A percentile compares a stretch with the other conserved stretches of the same genome.
Evolutionary conservation across 2,113 vertebrate genomes (phyloP).

Genomic region (Spea multiplicata): DNA sequence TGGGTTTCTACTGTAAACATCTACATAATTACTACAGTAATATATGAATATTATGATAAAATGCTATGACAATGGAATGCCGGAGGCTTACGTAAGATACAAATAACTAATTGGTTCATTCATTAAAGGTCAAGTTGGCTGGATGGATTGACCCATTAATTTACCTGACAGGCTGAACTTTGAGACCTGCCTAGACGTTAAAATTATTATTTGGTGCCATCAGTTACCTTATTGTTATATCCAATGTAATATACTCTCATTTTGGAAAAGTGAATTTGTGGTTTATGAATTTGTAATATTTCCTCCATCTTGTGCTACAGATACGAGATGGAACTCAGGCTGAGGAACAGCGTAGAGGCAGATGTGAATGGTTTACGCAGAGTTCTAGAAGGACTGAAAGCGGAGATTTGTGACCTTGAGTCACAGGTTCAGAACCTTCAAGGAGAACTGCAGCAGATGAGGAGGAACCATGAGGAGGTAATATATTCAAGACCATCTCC

Average conservation of each 20-base stretch:
- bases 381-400: constrained; percentile 60
- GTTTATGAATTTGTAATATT: too few relatives aligned
- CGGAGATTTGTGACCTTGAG: constrained; percentile 54
- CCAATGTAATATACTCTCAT: too few relatives aligned
- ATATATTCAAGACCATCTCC: neutral
- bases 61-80: too few relatives aligned
- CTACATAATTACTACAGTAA: too few relatives aligned
- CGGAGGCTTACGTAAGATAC: too few relatives aligned
- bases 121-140: too few relatives aligned
- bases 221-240: neutral
- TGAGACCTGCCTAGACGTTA: neutral
- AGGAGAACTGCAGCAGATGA: constrained; percentile 56
- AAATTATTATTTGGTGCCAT: neutral
- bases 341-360: constrained; percentile 60
- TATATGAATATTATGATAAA: too few relatives aligned
- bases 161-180: too few relatives aligned
- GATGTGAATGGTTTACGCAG: constrained; percentile 58
- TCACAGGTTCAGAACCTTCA: constrained; percentile 56
- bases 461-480: constrained; percentile 63
- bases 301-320: constrained; percentile 42
- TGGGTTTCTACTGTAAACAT: too few relatives aligned
- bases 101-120: too few relatives aligned
- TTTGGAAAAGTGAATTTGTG: too few relatives aligned
- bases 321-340: constrained; percentile 59
- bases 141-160: too few relatives aligned